Conservation (phyloP, 2,113 vertebrate species). For the Sprattus sprattus region DNA sequence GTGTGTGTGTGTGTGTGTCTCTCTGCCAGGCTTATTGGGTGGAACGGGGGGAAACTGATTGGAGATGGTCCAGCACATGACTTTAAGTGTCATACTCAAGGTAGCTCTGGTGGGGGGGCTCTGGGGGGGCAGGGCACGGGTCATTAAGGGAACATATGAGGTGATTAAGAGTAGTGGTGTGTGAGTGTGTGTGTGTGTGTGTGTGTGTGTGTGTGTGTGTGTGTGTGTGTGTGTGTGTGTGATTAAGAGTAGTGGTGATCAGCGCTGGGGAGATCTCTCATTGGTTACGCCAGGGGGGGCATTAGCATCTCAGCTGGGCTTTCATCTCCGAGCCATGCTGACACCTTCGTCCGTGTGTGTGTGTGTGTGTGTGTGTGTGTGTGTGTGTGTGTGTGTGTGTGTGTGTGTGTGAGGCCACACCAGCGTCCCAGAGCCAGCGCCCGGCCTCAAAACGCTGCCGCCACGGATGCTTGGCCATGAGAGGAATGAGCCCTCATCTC, state of each 20-base stretch:
- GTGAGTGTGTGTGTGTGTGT: too few species aligned
- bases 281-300: constrained; percentile 18
- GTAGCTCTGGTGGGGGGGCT: constrained; percentile 20
- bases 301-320: neutral
- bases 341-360: too few species aligned
- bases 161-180: constrained; percentile 46
- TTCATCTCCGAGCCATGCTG: constrained; percentile 11
- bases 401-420: too few species aligned
- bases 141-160: constrained; percentile 49
- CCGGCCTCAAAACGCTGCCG: neutral
- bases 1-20: neutral
- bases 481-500: neutral
- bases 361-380: too few species aligned
- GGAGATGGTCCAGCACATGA: constrained; percentile 47
- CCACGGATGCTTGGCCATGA: neutral
- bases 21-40: constrained; percentile 36
- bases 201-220: too few species aligned
- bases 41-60: constrained; percentile 45
- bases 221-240: too few species aligned
- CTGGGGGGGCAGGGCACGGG: constrained; percentile 34
- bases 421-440: neutral
- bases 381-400: too few species aligned
- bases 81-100: constrained; percentile 51
- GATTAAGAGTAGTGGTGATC: constrained; percentile 47
- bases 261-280: constrained; percentile 3